phyloP scores from a whole-genome alignment of 2,113 vertebrate genomes.

The Campylomormyrus numenius region DNA sequence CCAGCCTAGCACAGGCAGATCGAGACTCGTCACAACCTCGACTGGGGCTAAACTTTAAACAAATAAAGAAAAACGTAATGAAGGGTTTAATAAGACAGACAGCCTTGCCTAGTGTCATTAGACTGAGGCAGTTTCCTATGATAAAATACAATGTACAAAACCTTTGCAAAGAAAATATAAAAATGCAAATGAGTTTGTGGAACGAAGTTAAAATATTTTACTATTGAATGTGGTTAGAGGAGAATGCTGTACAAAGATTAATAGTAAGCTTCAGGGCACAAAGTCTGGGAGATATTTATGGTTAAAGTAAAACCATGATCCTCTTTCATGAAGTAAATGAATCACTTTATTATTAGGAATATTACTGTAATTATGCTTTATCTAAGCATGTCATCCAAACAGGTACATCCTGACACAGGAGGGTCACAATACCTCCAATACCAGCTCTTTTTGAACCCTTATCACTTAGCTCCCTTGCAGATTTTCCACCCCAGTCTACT shows the following conservation, averaged over 20 bases:
- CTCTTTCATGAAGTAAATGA: not conserved
- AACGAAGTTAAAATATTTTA: not conserved
- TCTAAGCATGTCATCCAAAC: not conserved
- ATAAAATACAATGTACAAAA: not conserved
- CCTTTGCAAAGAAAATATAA: not conserved
- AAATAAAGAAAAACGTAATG: not conserved
- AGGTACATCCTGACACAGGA: not conserved
- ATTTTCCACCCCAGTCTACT: not conserved
- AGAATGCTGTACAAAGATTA: not conserved
- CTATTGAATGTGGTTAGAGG: conserved; percentile 1
- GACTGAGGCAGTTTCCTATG: not conserved
- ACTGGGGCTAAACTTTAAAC: not conserved
- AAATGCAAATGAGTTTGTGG: not conserved
- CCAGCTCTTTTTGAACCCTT: not conserved
- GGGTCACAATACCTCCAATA: not conserved
- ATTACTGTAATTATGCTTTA: not conserved
- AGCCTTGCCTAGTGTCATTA: not conserved
- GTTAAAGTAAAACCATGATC: not conserved
- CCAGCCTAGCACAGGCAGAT: not conserved
- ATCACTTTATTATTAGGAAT: not conserved
- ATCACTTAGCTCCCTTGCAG: not conserved
- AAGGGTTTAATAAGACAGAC: not conserved
- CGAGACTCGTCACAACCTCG: not conserved
- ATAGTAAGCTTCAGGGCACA: not conserved
- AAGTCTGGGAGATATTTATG: not conserved